Conservation (phyloP, 2,797 vertebrate species). For the Takifugu rubripes region DNA sequence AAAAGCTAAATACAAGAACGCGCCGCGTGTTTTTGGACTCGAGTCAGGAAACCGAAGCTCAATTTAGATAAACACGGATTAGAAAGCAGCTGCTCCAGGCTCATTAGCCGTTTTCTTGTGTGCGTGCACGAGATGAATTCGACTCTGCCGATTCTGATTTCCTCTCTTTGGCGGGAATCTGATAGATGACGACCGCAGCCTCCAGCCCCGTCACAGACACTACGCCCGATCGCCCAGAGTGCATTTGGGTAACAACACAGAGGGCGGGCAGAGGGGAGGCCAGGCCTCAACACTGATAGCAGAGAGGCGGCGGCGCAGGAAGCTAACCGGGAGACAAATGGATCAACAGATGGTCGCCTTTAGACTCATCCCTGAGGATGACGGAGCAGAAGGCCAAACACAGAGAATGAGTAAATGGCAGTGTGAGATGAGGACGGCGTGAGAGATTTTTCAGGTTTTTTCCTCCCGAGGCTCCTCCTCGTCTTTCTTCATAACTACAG, state of each 20-base stretch:
- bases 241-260: constrained; percentile 49
- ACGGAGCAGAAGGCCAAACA: constrained; percentile 68
- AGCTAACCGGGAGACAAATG: constrained; percentile 72
- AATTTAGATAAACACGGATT: constrained; percentile 49
- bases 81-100: constrained; percentile 42
- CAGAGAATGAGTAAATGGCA: constrained; percentile 36
- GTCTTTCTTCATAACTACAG: constrained; percentile 54
- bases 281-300: constrained; percentile 59
- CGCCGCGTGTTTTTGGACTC: constrained; percentile 20
- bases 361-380: constrained; percentile 73
- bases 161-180: constrained; percentile 32
- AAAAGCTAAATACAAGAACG: constrained; percentile 5
- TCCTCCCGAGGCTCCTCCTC: constrained; percentile 47
- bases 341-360: constrained; percentile 82
- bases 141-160: constrained; percentile 21
- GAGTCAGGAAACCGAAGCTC: constrained; percentile 28
- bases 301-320: constrained; percentile 61
- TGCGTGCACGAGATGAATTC: constrained; percentile 14
- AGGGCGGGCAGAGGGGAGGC: constrained; percentile 54
- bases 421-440: constrained; percentile 26
- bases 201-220: constrained; percentile 27
- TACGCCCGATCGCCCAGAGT: constrained; percentile 22
- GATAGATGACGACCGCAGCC: constrained; percentile 29
- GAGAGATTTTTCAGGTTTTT: constrained; percentile 48
- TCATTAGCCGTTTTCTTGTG: constrained; percentile 36